Base-by-base conservation (phyloP, 2,888 invertebrate species). In the Polylopha cassiicola region DNA sequence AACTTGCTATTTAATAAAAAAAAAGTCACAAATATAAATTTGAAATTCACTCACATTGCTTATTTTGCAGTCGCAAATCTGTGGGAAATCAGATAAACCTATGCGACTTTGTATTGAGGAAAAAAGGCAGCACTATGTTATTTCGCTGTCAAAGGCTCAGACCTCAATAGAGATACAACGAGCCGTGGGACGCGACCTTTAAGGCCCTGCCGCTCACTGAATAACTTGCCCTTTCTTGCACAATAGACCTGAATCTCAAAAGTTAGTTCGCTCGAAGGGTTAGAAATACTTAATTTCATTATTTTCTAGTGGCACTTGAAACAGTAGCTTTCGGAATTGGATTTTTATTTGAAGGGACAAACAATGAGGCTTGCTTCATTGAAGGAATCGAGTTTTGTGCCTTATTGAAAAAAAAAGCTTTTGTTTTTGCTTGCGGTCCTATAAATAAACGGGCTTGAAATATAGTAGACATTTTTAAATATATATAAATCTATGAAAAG, bases 141-240 rank as follows among this genome's bases (percentile, higher is more conserved):
- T 63, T 62, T 64, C 64, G 60, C n/a, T n/a, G n/a, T n/a, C 57
- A 62, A 64, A 67, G 61, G 53, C 49, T 47, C 39, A 18, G 27
- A 13, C 11, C 58, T 67, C 65, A 64, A 68, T 64, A 65, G 58
- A 69, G 66, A 73, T 65, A 73, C 73, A 74, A 70, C 57, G 52
- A n/a, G n/a, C n/a, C 47, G 51, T 53, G 53, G 51, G 46, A 51
- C 50, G 53, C 65, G 72, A 75, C 77, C 79, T 76, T 78, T 73
- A 51, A 52, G 61, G 54, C 59, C 63, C 58, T 44, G 58, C 63
- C 65, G 68, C 72, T 70, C 71, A 66, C 48, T 57, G 60, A 65
- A 71, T 61, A 73, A 70, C 66, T 65, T 68, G 73, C 65, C 76
- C 75, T 77, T 76, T 76, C 56, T 55, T 55, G 32, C 44, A 77